A percentile compares a stretch with the other conserved stretches of the same genome.
Conservation (phyloP, 2,113 vertebrate genomes). For the Perca fluviatilis region DNA sequence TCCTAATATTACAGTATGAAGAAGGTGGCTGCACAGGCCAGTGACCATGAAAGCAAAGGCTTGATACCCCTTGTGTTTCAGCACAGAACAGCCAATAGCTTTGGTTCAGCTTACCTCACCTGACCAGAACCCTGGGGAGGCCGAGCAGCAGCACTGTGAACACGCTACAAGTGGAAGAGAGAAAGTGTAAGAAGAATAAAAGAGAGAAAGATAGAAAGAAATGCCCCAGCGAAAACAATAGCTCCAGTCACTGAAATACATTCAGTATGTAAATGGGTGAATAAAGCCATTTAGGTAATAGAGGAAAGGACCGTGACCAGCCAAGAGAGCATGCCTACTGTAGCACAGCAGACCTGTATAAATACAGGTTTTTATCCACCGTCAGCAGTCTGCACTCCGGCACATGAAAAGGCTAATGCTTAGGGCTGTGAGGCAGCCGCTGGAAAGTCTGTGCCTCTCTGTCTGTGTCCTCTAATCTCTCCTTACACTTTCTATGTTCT, state of each 20-base stretch:
- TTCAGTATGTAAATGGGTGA: constrained; percentile 40
- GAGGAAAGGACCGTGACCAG: constrained; percentile 28
- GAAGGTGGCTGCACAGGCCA: not conserved
- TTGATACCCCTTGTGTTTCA: not conserved
- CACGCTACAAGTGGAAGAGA: not conserved
- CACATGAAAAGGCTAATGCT: constrained; percentile 22
- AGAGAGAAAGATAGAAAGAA: not conserved
- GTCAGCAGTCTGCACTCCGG: constrained; percentile 23
- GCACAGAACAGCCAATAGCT: not conserved
- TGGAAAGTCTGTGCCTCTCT: constrained; percentile 8
- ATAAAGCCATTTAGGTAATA: constrained; percentile 47
- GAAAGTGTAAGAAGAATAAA: not conserved
- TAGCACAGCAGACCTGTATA: constrained; percentile 35
- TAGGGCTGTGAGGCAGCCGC: constrained; percentile 5
- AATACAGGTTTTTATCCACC: constrained; percentile 45
- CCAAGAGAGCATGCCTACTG: constrained; percentile 34
- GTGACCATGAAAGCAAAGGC: not conserved
- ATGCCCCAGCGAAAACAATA: constrained; percentile 10
- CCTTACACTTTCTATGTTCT: constrained; percentile 7
- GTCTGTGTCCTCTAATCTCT: constrained; percentile 27
- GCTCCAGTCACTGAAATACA: constrained; percentile 13
- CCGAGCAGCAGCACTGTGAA: not conserved
- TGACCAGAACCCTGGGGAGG: not conserved
- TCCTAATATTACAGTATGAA: not conserved
- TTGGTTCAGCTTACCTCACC: not conserved